Evolutionary conservation across 1,140 invertebrate genomes (phyloP).

Genomic region (Leptinotarsa texana): DNA sequence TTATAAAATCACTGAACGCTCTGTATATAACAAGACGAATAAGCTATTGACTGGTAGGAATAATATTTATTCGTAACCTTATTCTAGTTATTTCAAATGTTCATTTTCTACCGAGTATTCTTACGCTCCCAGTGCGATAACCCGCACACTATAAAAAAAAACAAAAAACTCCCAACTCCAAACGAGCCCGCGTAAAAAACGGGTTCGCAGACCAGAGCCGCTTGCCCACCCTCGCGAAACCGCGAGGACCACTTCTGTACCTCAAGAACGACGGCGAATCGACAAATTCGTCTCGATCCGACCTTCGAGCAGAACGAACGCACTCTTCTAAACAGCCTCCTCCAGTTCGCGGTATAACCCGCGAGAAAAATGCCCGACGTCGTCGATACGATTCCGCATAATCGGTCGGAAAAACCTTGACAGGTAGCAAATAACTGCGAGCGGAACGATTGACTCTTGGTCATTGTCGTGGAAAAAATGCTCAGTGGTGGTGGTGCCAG

Average conservation of each 20-base stretch:
- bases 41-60: too few relatives aligned
- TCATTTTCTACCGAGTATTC: too few relatives aligned
- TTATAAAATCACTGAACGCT: too few relatives aligned
- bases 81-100: too few relatives aligned
- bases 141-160: too few relatives aligned
- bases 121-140: too few relatives aligned
- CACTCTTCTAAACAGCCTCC: neutral
- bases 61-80: too few relatives aligned
- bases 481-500: neutral
- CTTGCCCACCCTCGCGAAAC: neutral
- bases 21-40: too few relatives aligned
- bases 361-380: neutral
- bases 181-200: neutral
- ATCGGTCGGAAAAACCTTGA: neutral
- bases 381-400: neutral
- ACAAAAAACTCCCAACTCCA: neutral
- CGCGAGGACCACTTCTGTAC: neutral
- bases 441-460: neutral
- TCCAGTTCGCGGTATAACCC: neutral
- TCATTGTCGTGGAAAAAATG: neutral
- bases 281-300: neutral
- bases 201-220: neutral
- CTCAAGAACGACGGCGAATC: neutral
- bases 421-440: neutral
- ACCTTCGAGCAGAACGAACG: neutral